Evolutionary conservation across 2,888 invertebrate genomes (phyloP).

Genomic region (Polydrusus cervinus): DNA sequence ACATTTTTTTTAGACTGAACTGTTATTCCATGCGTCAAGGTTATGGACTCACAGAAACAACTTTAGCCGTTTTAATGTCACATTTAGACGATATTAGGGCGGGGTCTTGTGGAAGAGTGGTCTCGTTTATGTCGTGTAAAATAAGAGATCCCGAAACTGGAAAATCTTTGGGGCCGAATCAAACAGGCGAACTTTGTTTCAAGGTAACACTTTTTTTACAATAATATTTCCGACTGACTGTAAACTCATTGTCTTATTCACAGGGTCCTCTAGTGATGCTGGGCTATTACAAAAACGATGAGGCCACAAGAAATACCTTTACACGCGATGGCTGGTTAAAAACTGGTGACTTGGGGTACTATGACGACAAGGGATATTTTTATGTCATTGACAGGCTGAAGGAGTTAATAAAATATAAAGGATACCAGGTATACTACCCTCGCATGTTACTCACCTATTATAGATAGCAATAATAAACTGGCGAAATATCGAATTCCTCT

Average conservation of each 20-base stretch:
- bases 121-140: slow-evolving; percentile 23
- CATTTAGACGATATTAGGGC: slow-evolving; percentile 38
- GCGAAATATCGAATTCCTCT: no score
- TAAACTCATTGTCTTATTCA: no score
- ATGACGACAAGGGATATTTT: slow-evolving; percentile 78
- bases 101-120: slow-evolving; percentile 73
- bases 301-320: slow-evolving; percentile 82
- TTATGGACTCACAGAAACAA: slow-evolving; percentile 84
- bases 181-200: slow-evolving; percentile 59
- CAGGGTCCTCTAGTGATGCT: slow-evolving; percentile 87
- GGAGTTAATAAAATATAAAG: slow-evolving; percentile 85
- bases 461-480: no score
- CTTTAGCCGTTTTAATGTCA: slow-evolving; percentile 73
- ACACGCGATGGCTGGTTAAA: slow-evolving; percentile 83
- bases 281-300: slow-evolving; percentile 84
- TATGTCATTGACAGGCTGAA: slow-evolving; percentile 86
- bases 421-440: slow-evolving; percentile 35
- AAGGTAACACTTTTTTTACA: slow-evolving; percentile 24
- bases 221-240: neutral
- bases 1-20: slow-evolving; percentile 14
- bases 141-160: slow-evolving; percentile 63
- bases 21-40: slow-evolving; percentile 68
- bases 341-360: slow-evolving; percentile 76
- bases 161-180: slow-evolving; percentile 63
- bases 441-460: no score